Percentiles rank a stretch among this genome's conserved stretches.
phyloP scores from a whole-genome alignment of 2,113 vertebrate species.

The Oryzias celebensis region DNA sequence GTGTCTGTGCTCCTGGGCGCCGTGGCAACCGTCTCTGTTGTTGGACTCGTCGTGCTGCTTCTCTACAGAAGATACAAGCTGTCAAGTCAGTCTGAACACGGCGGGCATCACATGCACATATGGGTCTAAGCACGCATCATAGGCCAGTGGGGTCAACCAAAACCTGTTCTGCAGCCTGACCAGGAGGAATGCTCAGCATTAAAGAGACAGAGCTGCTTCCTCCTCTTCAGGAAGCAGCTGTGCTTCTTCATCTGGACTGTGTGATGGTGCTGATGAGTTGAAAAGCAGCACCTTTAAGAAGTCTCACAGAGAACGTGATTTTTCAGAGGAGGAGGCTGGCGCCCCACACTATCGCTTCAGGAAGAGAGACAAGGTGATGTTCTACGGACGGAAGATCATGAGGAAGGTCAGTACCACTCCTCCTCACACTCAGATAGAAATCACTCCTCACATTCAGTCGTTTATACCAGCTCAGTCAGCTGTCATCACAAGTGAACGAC shows the following conservation, averaged over 20 bases:
- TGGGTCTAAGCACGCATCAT: not conserved
- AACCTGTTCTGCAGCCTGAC: too few relatives aligned
- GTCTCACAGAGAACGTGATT: slow-evolving; percentile 7
- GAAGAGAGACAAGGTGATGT: slow-evolving; percentile 94
- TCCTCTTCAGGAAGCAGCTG: not conserved
- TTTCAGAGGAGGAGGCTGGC: slow-evolving; percentile 78
- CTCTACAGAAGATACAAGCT: slow-evolving; percentile 77
- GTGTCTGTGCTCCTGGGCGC: slow-evolving; percentile 81
- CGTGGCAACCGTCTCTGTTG: slow-evolving; percentile 61
- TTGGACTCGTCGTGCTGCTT: slow-evolving; percentile 77
- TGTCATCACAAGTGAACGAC: too few relatives aligned
- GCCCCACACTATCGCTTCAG: slow-evolving; percentile 87
- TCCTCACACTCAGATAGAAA: too few relatives aligned
- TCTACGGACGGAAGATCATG: slow-evolving; percentile 94
- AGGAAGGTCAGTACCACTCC: slow-evolving; percentile 80
- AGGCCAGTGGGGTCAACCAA: too few relatives aligned
- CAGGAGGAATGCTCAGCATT: too few relatives aligned
- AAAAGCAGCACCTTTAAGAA: too few relatives aligned
- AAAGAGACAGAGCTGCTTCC: not conserved
- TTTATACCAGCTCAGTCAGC: too few relatives aligned
- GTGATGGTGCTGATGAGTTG: too few relatives aligned
- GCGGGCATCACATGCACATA: not conserved
- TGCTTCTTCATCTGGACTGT: too few relatives aligned
- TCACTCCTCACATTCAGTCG: too few relatives aligned
- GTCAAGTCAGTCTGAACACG: slow-evolving; percentile 76